phyloP scores from a whole-genome alignment of 2,113 vertebrate species.

The Hippocampus guttulatus region DNA sequence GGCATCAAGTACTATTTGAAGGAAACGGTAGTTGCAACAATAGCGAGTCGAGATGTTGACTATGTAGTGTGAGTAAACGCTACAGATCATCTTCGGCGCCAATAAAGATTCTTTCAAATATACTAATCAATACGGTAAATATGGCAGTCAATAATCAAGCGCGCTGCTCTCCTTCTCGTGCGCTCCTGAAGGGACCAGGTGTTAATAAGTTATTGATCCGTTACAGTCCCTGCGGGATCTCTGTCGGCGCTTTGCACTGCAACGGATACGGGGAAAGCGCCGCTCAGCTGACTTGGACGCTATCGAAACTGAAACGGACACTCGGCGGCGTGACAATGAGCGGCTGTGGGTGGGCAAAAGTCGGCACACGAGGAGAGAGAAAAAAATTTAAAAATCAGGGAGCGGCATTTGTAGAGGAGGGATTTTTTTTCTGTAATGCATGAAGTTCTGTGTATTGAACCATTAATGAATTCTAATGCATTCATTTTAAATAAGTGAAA shows the following conservation, averaged over 20 bases:
- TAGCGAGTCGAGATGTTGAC: neutral
- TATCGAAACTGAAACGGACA: neutral
- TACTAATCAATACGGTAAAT: conserved; percentile 79
- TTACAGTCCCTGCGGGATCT: conserved; percentile 52
- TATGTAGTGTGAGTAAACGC: neutral
- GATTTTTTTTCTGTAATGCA: too few relatives aligned
- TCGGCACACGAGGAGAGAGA: too few relatives aligned
- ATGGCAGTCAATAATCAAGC: conserved; percentile 73
- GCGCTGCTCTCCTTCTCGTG: conserved; percentile 13
- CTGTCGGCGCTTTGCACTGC: conserved; percentile 44
- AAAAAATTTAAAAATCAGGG: too few relatives aligned
- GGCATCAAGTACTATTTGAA: neutral
- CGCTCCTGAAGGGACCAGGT: conserved; percentile 33
- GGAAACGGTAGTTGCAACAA: neutral
- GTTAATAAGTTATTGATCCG: conserved; percentile 76
- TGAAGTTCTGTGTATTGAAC: too few relatives aligned
- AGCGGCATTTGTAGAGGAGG: too few relatives aligned
- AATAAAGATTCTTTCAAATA: conserved; percentile 72
- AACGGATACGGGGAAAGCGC: neutral
- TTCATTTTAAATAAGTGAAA: neutral
- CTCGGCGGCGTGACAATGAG: neutral
- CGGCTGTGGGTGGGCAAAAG: too few relatives aligned
- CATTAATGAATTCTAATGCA: too few relatives aligned
- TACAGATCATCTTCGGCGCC: conserved; percentile 64
- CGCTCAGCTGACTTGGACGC: neutral